Evolutionary conservation across 2,113 vertebrate genomes (phyloP).

Genomic region (Gymnocephalus cernua): DNA sequence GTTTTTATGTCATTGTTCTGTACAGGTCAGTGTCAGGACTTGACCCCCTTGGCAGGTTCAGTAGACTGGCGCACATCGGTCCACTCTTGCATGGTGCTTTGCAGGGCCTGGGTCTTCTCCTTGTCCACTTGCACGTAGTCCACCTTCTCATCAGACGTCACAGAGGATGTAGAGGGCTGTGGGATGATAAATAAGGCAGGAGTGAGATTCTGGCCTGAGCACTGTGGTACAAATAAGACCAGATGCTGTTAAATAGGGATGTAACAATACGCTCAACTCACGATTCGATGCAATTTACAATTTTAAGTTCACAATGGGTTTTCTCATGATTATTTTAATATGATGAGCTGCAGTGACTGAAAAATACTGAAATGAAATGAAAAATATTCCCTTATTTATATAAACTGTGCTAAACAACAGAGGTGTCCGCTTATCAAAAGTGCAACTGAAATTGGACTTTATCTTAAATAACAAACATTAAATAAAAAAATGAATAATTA

Average conservation of each 20-base stretch:
- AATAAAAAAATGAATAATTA: no score
- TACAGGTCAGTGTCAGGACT: conserved; percentile 84
- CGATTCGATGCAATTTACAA: no score
- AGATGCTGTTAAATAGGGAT: not conserved
- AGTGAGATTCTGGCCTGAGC: conserved; percentile 16
- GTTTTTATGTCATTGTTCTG: conserved; percentile 4
- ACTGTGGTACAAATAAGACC: not conserved
- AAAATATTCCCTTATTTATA: no score
- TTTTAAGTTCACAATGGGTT: no score
- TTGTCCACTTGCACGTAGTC: conserved; percentile 99
- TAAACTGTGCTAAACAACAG: no score
- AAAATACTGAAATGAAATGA: no score
- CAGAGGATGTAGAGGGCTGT: conserved; percentile 96
- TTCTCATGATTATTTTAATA: no score
- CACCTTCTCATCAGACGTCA: conserved; percentile 97
- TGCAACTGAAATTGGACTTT: no score
- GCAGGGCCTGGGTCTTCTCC: conserved; percentile 96
- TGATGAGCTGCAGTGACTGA: no score
- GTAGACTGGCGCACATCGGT: conserved; percentile 96
- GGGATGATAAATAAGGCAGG: conserved; percentile 21
- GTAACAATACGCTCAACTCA: no score
- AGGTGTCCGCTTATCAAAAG: no score
- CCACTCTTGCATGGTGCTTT: conserved; percentile 99
- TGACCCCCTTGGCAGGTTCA: conserved; percentile 90
- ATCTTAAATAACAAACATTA: no score